Evolutionary conservation across 2,888 invertebrate species (phyloP), one percentile per base, ranked within the genome.

Genomic region (Chaetogeoica ovagalla): DNA sequence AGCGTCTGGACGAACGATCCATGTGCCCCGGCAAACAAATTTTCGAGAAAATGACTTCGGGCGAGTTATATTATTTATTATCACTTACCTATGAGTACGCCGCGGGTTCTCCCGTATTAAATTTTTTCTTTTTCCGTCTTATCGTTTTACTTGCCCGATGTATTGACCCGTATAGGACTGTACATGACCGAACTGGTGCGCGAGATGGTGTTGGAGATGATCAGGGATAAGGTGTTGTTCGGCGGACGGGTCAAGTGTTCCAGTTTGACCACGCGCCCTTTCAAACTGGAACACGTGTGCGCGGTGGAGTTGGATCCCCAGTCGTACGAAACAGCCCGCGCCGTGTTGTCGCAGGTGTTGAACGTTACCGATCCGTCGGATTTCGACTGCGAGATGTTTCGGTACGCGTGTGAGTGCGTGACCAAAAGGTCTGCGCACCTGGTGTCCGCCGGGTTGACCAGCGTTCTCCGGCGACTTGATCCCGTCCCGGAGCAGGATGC

Each of bases 121-220:
- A 30, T 30, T 30, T 30, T 30, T 30, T 30, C 30, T 30, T 30
- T 30, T 30, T 30, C 4, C 30, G 2, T 4, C 30, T 1, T 30
- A 4, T 30, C 30, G 30, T 30, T 30, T 30, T 30, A 30, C 30
- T 30, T 4, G 30, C n/a, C n/a, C n/a, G n/a, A n/a, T 30, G 30
- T 30, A 4, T 2, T 30, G 2, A 30, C 1, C 6, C 6, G 17
- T 5, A 4, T 17, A 76, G 76, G 76, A 30, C 68, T 52, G 76
- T 69, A 69, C 43, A 60, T 69, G 69, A 69, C 19, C 21, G 76
- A 76, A 9, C n/a, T 76, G 30, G 69, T 76, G 17, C 69, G 76
- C 8, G 5, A 15, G 8, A 5, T 48, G 60, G 30, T 60, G 15
- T 4, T 60, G 48, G 21, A 48, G 17, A 60, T 69, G 48, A 17